These are phyloP conservation scores for Rhabdornis inornatus DNA, from an alignment of 2,113 vertebrate species.

Conservation along the genomic window DNA sequence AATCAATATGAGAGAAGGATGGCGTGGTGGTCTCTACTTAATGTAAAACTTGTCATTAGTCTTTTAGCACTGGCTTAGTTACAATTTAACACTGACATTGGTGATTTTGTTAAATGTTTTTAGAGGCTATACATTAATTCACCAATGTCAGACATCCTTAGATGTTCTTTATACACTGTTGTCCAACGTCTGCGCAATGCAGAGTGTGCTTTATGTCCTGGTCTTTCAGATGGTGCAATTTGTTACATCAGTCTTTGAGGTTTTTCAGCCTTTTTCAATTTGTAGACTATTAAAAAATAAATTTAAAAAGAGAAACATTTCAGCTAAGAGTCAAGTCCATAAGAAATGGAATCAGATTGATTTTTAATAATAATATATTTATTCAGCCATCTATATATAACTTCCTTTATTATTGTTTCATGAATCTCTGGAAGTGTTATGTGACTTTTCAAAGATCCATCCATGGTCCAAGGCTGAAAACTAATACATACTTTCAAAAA, in stretches of 20 bases:
- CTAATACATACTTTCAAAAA: accelerated
- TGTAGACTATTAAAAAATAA: neutral
- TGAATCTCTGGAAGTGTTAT: neutral
- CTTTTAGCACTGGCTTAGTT: neutral
- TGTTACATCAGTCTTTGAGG: neutral
- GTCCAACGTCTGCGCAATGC: neutral
- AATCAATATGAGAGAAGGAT: neutral
- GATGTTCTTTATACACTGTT: neutral
- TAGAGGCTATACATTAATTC: neutral
- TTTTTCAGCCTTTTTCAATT: neutral
- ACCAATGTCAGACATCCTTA: neutral
- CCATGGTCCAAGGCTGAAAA: neutral
- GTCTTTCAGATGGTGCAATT: neutral
- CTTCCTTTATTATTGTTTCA: neutral
- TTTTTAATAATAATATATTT: neutral
- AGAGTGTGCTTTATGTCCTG: neutral
- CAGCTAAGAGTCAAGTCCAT: neutral
- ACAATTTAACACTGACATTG: neutral
- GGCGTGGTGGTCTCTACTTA: neutral
- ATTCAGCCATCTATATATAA: neutral
- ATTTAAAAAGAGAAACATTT: neutral
- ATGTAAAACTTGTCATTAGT: neutral
- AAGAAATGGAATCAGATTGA: neutral
- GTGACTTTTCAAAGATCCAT: neutral
- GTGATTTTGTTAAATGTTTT: neutral